Base-by-base conservation (phyloP, 2,797 vertebrate species). In the Sebastes elongatus region DNA sequence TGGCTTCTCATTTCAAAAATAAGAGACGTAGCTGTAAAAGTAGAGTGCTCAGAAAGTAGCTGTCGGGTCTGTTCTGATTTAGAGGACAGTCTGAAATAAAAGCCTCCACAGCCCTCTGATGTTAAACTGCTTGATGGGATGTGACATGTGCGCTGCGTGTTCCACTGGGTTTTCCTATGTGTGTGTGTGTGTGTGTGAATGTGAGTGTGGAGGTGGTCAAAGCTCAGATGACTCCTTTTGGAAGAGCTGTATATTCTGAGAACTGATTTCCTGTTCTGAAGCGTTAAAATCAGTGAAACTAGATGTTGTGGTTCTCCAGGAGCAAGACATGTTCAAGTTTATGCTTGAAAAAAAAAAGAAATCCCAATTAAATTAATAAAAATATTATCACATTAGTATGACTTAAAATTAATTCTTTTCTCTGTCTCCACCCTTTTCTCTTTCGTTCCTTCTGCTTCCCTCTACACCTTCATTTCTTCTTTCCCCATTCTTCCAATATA, bases 81-180 rank as follows among this genome's bases (percentile, higher is more conserved):
- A 64, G 78, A 76, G 71, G 78, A 81, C 32, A 7, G 71, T 60
- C 63, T 63, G 63, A 65, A 69, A 76, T 60, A 65, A 84, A 83
- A 87, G 57, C 61, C 78, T 65, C 35, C 3, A 4, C 46, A 27
- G 60, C 28, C 23, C 22, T 83, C 23, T 71, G 77, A 78, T 68
- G 74, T 59, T 46, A 20, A 33, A 83, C 61, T 28, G 61, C 61
- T 52, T 78, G 71, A 87, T 78, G 57, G 49, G 74, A 81, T 78
- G 55, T 78, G 85, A 78, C 78, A 6, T 61, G 73, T 57, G 27
- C 1, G 11, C 22, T 30, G 75, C 25, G 63, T 49, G 38, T 65
- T 60, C 10, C 23, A 11, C 9, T 66, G 77, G 22, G 53, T 14
- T 42, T 68, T 2, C 71, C 9, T 63, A 1, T 27, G 49, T 53